A percentile compares a stretch with the other conserved stretches of the same genome.
These are phyloP conservation scores for Chrysomallon squamiferum DNA, from an alignment of 1,140 invertebrate species.

Conservation along the genomic window DNA sequence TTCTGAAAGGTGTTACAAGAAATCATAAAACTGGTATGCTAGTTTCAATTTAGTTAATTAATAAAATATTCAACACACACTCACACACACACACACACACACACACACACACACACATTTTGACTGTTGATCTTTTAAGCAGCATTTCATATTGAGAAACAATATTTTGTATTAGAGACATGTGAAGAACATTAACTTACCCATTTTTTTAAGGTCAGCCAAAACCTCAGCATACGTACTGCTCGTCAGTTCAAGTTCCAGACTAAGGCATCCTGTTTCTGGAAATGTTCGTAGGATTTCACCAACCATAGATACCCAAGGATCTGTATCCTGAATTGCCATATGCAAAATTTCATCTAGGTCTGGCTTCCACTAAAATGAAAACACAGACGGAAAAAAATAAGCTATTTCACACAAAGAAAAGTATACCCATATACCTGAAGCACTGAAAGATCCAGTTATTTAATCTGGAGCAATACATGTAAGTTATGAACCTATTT, in stretches of 20 bases:
- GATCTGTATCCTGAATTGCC: constrained; percentile 85
- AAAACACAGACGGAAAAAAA: constrained; percentile 52
- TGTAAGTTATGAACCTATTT: neutral
- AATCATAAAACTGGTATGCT: too few relatives aligned
- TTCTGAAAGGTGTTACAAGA: neutral
- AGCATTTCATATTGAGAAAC: neutral
- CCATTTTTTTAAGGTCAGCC: constrained; percentile 82
- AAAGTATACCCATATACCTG: neutral
- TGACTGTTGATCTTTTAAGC: too few relatives aligned
- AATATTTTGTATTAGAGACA: neutral
- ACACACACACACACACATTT: too few relatives aligned
- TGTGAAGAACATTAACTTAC: constrained; percentile 50
- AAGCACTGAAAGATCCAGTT: neutral
- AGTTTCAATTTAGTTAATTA: too few relatives aligned
- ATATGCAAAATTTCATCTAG: constrained; percentile 93
- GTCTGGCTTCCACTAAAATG: constrained; percentile 85
- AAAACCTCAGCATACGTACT: constrained; percentile 90
- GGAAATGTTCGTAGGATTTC: constrained; percentile 95
- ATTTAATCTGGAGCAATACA: neutral
- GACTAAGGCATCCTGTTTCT: constrained; percentile 74
- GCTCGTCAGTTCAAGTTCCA: constrained; percentile 79
- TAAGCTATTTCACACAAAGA: neutral
- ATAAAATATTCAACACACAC: too few relatives aligned
- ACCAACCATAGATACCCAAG: constrained; percentile 96
- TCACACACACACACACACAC: too few relatives aligned